These are phyloP conservation scores for Hirtodrosophila confusa DNA, from an alignment of 2,888 invertebrate genomes.

Conservation along the genomic window DNA sequence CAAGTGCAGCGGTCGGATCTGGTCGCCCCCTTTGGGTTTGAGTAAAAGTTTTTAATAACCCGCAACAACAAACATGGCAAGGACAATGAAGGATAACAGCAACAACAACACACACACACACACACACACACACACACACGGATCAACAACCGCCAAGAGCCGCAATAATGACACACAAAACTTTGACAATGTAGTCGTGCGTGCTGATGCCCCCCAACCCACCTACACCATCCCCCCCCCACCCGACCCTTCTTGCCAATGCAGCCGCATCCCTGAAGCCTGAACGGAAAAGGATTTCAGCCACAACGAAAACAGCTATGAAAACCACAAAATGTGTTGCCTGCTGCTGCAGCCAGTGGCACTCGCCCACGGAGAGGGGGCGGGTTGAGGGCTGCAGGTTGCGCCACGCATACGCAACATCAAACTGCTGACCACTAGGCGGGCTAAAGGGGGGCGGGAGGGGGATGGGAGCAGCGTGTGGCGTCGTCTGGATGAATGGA, in stretches of 20 bases:
- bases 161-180: constrained; percentile 77
- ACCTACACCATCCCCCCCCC: not conserved
- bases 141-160: constrained; percentile 64
- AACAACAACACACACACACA: constrained; percentile 45
- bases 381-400: constrained; percentile 8
- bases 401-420: constrained; percentile 59
- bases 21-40: constrained; percentile 2
- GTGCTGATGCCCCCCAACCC: constrained; percentile 30
- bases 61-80: constrained; percentile 65
- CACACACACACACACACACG: not conserved
- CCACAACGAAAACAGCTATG: constrained; percentile 78
- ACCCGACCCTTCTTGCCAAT: constrained; percentile 20
- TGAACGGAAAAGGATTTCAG: constrained; percentile 74
- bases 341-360: constrained; percentile 12
- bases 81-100: constrained; percentile 25
- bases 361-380: not conserved
- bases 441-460: not conserved
- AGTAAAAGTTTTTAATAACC: constrained; percentile 76
- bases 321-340: constrained; percentile 71
- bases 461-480: constrained; percentile 1
- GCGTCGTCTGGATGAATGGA: constrained; percentile 56
- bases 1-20: constrained; percentile 47
- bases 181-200: constrained; percentile 76
- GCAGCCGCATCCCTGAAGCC: constrained; percentile 36
- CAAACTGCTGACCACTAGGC: constrained; percentile 67